Evolutionary conservation across 2,888 invertebrate species (phyloP).

Genomic region (Phania funesta): DNA sequence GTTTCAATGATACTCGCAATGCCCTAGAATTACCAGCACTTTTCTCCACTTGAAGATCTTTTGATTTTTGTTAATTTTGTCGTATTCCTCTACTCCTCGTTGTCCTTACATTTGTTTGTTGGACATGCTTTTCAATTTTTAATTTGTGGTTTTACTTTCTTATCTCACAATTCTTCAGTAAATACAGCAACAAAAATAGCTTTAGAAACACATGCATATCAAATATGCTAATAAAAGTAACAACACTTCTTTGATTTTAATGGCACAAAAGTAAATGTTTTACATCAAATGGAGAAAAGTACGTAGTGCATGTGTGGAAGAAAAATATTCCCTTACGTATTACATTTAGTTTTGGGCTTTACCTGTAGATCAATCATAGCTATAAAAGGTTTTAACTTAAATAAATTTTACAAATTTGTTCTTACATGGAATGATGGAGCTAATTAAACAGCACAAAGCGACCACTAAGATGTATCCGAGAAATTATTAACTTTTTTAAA

Average conservation of each 20-base stretch:
- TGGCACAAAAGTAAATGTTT: slow-evolving; percentile 52
- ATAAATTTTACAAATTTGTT: too few species aligned
- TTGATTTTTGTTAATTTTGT: not conserved
- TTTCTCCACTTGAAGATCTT: slow-evolving; percentile 18
- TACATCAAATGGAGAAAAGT: not conserved
- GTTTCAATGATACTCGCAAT: slow-evolving; percentile 49
- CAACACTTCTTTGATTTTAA: slow-evolving; percentile 51
- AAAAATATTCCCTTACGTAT: too few species aligned
- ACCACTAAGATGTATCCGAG: too few species aligned
- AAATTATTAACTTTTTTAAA: too few species aligned
- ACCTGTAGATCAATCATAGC: too few species aligned
- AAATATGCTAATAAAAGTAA: slow-evolving; percentile 14
- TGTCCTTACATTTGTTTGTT: slow-evolving; percentile 15
- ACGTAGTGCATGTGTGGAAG: too few species aligned
- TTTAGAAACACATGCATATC: not conserved
- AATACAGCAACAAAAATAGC: not conserved
- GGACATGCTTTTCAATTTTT: not conserved
- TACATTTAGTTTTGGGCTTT: too few species aligned
- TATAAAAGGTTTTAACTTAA: too few species aligned
- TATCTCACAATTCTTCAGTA: slow-evolving; percentile 15
- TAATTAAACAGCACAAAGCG: too few species aligned
- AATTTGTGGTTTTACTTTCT: slow-evolving; percentile 40
- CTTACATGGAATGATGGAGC: too few species aligned
- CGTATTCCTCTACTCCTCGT: not conserved
- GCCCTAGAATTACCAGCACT: slow-evolving; percentile 1